A percentile compares a stretch with the other conserved stretches of the same genome.
Conservation (phyloP, 2,888 invertebrate species). For the Pterobdella sp. region DNA sequence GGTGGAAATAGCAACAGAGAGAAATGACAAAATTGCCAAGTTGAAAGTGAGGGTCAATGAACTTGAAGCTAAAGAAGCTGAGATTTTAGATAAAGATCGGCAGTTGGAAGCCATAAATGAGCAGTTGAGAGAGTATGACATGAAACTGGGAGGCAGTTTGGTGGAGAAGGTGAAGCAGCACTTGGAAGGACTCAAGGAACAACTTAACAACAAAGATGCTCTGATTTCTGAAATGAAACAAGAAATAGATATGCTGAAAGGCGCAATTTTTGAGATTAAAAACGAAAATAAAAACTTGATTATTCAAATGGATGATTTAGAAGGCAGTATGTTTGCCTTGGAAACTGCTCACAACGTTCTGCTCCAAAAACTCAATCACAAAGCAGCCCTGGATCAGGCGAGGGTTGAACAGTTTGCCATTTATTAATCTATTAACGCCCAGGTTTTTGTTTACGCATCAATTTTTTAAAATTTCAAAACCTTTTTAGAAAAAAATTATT, state of each 20-base stretch:
- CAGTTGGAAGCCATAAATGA: slow-evolving; percentile 10
- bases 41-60: slow-evolving; percentile 5
- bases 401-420: too few species aligned
- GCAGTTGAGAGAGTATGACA: slow-evolving; percentile 10
- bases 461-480: too few species aligned
- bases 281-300: background rate
- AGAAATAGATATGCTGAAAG: background rate
- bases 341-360: slow-evolving; percentile 4
- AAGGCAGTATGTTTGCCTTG: background rate
- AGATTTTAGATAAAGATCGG: background rate
- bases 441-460: too few species aligned
- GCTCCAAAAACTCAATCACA: slow-evolving; percentile 5
- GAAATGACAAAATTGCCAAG: slow-evolving; percentile 7
- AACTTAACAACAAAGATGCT: background rate
- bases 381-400: too few species aligned
- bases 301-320: background rate
- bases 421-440: too few species aligned
- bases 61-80: background rate
- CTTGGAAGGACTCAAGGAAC: background rate
- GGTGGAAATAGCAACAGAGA: slow-evolving; percentile 2
- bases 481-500: too few species aligned
- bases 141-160: background rate
- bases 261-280: too few species aligned
- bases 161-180: slow-evolving; percentile 11
- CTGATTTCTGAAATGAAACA: background rate